phyloP scores from a whole-genome alignment of 2,888 invertebrate species.

The Meliscaeva auricollis region DNA sequence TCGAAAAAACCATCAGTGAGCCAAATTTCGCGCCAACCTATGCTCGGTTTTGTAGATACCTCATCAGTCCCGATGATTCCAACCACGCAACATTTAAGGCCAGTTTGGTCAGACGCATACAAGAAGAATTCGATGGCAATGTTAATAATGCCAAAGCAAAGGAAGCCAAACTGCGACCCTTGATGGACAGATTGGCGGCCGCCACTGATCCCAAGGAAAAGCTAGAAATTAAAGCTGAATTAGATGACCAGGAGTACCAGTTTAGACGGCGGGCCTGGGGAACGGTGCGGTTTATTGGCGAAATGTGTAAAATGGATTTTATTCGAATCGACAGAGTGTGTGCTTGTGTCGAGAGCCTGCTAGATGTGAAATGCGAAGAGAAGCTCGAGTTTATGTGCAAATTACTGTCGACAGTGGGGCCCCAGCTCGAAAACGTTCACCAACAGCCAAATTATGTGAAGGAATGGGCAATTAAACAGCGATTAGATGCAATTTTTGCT shows the following conservation, averaged over 20 bases:
- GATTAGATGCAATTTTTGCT: conserved; percentile 36
- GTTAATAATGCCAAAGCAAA: conserved; percentile 83
- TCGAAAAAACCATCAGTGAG: conserved; percentile 83
- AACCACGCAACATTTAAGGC: conserved; percentile 79
- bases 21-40: conserved; percentile 83
- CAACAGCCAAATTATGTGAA: conserved; percentile 55
- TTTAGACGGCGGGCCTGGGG: conserved; percentile 83
- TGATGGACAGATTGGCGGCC: conserved; percentile 79
- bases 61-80: conserved; percentile 81
- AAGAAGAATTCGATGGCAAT: conserved; percentile 82
- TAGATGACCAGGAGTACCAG: conserved; percentile 82
- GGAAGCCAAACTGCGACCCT: conserved; percentile 80
- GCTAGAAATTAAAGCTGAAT: conserved; percentile 80
- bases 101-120: conserved; percentile 80
- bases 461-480: conserved; percentile 20
- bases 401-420: conserved; percentile 81
- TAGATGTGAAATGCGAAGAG: conserved; percentile 81
- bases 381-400: conserved; percentile 83
- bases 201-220: conserved; percentile 79
- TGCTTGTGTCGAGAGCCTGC: conserved; percentile 80
- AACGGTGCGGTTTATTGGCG: conserved; percentile 82
- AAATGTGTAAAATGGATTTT: conserved; percentile 81
- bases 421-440: conserved; percentile 78
- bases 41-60: conserved; percentile 82
- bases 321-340: conserved; percentile 80